Conservation (phyloP, 2,113 vertebrate species). For the Otus sunia region DNA sequence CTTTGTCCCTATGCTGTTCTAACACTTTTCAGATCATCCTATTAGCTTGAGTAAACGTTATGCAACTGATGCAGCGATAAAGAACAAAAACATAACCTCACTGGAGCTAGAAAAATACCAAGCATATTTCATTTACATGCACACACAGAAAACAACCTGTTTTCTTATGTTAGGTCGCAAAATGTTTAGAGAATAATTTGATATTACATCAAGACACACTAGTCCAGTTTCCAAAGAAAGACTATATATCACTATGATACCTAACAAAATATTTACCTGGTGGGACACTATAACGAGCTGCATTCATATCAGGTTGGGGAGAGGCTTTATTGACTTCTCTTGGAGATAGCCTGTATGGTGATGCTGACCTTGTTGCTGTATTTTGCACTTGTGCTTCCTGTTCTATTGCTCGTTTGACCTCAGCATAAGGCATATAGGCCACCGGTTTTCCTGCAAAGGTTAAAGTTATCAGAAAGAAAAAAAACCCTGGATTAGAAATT, state of each 20-base stretch:
- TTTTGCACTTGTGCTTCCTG: conserved; percentile 81
- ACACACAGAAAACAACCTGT: neutral
- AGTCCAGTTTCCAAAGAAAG: neutral
- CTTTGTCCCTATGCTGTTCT: neutral
- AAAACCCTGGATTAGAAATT: conserved; percentile 25
- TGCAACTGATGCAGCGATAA: neutral
- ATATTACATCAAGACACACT: neutral
- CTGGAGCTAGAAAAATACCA: neutral
- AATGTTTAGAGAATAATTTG: neutral
- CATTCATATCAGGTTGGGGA: conserved; percentile 80
- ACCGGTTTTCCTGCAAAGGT: conserved; percentile 82
- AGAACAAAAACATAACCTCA: neutral
- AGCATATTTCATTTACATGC: neutral
- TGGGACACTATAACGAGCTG: conserved; percentile 82
- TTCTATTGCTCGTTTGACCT: conserved; percentile 84
- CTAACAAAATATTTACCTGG: conserved; percentile 79
- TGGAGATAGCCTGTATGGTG: conserved; percentile 85
- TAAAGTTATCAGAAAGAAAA: conserved; percentile 43
- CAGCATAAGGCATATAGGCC: conserved; percentile 84
- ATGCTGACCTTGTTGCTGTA: conserved; percentile 78
- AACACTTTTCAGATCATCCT: neutral
- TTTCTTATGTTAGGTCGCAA: neutral
- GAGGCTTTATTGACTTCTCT: conserved; percentile 85
- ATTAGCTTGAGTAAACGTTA: neutral
- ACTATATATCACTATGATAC: neutral